Conservation (phyloP, 2,888 invertebrate species). For the Liodrosophila aerea region DNA sequence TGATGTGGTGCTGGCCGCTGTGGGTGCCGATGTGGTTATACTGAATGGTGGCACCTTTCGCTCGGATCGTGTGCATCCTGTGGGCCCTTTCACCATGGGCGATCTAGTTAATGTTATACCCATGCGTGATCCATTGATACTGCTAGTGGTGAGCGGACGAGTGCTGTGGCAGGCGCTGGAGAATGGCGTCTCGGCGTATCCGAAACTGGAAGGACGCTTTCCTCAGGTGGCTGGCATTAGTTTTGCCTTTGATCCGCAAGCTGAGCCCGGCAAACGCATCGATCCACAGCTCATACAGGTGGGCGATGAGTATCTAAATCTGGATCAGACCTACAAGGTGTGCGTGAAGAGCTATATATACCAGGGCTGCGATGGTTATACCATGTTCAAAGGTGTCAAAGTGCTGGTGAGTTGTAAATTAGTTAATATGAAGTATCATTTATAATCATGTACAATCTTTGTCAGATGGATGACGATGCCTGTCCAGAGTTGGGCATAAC, state of each 20-base stretch:
- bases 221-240: slow-evolving; percentile 91
- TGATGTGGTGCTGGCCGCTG: slow-evolving; percentile 91
- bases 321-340: slow-evolving; percentile 88
- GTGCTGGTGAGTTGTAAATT: slow-evolving; percentile 85
- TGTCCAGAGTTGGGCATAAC: slow-evolving; percentile 92
- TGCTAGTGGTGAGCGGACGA: slow-evolving; percentile 88
- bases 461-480: slow-evolving; percentile 91
- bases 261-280: slow-evolving; percentile 87
- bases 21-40: slow-evolving; percentile 92
- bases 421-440: background rate
- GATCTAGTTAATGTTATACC: slow-evolving; percentile 93
- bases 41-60: slow-evolving; percentile 88
- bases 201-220: slow-evolving; percentile 93
- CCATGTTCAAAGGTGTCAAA: slow-evolving; percentile 88
- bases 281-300: slow-evolving; percentile 89
- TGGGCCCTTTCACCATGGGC: slow-evolving; percentile 92
- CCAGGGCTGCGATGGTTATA: slow-evolving; percentile 93
- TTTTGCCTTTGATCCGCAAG: slow-evolving; percentile 89
- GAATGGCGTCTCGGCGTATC: slow-evolving; percentile 93
- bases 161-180: slow-evolving; percentile 89
- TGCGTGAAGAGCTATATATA: slow-evolving; percentile 92
- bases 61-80: slow-evolving; percentile 86
- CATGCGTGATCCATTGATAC: slow-evolving; percentile 91
- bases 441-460: background rate
- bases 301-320: slow-evolving; percentile 91